Conservation (phyloP, 2,113 vertebrate species). For the Tetrax tetrax region DNA sequence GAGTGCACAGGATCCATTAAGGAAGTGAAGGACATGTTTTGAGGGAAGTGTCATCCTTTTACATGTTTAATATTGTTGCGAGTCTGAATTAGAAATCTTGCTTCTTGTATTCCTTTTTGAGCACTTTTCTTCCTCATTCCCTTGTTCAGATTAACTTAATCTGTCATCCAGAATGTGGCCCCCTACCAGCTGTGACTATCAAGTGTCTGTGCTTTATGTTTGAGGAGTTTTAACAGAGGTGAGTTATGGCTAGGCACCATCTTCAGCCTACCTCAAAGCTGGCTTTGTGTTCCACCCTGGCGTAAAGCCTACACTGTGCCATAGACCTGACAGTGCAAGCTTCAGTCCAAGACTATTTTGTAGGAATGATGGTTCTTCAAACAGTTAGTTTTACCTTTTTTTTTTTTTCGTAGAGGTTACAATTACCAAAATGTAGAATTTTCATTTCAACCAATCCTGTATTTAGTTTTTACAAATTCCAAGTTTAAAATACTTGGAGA, state of each 20-base stretch:
- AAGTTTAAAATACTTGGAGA: not conserved
- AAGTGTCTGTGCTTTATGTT: not conserved
- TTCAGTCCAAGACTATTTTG: not conserved
- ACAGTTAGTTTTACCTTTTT: not conserved
- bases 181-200: not conserved
- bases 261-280: not conserved
- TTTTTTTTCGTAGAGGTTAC: not conserved
- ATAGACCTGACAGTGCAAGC: too few relatives aligned
- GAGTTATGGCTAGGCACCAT: not conserved
- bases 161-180: not conserved
- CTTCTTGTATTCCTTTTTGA: not conserved
- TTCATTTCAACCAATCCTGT: not conserved
- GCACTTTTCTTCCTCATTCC: not conserved
- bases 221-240: not conserved
- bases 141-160: not conserved
- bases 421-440: not conserved
- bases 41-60: not conserved
- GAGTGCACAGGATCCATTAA: constrained; percentile 31
- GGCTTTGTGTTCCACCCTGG: not conserved
- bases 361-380: not conserved
- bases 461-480: not conserved
- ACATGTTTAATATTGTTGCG: not conserved
- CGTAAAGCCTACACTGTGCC: not conserved
- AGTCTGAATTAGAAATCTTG: not conserved
- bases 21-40: not conserved